phyloP scores from a whole-genome alignment of 1,140 invertebrate genomes.

The Drosophila kurseongensis region DNA sequence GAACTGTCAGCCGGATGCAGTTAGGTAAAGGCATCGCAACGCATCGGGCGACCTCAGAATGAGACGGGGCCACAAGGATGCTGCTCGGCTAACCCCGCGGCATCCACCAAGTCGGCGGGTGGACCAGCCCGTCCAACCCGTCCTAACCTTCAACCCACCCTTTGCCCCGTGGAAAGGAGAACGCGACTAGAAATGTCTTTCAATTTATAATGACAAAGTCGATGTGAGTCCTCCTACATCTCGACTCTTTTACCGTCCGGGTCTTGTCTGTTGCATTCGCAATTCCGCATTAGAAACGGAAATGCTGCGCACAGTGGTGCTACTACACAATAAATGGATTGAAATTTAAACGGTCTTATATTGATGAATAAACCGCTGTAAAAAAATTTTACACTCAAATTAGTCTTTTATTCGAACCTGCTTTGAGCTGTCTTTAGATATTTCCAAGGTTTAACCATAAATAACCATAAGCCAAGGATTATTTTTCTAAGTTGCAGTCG shows the following conservation, averaged over 20 bases:
- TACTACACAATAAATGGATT: background rate
- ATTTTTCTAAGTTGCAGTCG: too few species aligned
- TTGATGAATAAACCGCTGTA: too few species aligned
- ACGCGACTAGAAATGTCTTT: slow-evolving; percentile 72
- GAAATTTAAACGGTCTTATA: background rate
- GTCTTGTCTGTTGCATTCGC: slow-evolving; percentile 75
- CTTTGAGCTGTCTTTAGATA: too few species aligned
- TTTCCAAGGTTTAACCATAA: too few species aligned
- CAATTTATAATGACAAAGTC: slow-evolving; percentile 79
- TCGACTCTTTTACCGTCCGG: slow-evolving; percentile 7
- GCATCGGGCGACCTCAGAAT: slow-evolving; percentile 41
- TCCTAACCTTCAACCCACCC: background rate
- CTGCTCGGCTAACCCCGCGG: slow-evolving; percentile 12
- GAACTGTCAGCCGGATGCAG: slow-evolving; percentile 69
- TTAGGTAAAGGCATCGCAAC: slow-evolving; percentile 69
- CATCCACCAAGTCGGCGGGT: background rate
- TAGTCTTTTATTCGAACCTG: too few species aligned
- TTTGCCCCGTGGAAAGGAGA: slow-evolving; percentile 3
- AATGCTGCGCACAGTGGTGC: slow-evolving; percentile 24
- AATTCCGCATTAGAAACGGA: slow-evolving; percentile 67
- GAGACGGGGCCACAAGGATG: slow-evolving; percentile 14
- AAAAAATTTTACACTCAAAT: too few species aligned
- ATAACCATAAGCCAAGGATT: too few species aligned
- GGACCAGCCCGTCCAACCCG: background rate
- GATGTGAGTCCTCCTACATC: slow-evolving; percentile 28